Evolutionary conservation across 2,888 invertebrate genomes (phyloP), one percentile per base, ranked within the genome.

Genomic region (Monochamus alternatus): DNA sequence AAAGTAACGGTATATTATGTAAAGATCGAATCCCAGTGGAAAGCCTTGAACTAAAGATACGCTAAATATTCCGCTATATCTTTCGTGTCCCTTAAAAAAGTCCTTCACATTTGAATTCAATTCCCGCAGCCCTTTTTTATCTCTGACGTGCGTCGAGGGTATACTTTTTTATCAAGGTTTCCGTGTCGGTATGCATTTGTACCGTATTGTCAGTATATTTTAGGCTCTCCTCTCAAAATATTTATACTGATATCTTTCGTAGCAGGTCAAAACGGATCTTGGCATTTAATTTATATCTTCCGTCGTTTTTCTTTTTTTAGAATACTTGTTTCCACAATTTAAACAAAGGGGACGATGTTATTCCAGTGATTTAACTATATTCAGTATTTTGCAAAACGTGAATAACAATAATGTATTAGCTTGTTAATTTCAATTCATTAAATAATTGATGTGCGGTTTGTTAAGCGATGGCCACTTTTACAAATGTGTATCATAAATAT

Each of bases 261-360:
- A 38, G 32, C 31, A 32, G 60, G n/a, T n/a, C 12, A 4, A n/a
- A 38, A 12, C n/a, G 31, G 32, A n/a, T n/a, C 10, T n/a, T 38
- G n/a, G 10, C 38, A 32, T n/a, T 62, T 62, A n/a, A 62, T 32
- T 62, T 62, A 32, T 31, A 31, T n/a, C 10, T n/a, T 62, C 12
- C 9, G 31, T 62, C 60, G 32, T 62, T 62, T 62, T 62, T 32
- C 60, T 62, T 62, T 62, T 30, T 62, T n/a, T 31, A 62, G 1
- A 12, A 3, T 32, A 12, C n/a, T 5, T 38, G 60, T 32, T 62
- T 32, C 10, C 31, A 60, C 32, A 8, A 47, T 47, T 47, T 47
- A 47, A 9, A 47, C 8, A 47, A 47, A 47, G 2, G 9, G 8
- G 9, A 5, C 38, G 3, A 38, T 38, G 5, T 38, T 38, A 4